phyloP scores from a whole-genome alignment of 2,113 vertebrate species.

The Condylura cristata region DNA sequence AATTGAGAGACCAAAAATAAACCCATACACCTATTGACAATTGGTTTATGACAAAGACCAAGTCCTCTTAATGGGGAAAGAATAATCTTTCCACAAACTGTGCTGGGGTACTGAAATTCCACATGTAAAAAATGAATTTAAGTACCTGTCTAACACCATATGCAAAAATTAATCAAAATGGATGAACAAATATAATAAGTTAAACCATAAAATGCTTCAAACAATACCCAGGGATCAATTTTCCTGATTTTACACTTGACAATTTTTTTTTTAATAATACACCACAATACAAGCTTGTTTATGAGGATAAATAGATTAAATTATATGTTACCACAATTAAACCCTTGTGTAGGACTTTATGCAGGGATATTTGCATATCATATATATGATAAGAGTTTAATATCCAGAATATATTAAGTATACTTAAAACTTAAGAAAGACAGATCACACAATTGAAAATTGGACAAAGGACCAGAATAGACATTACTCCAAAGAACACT shows the following conservation, averaged over 20 bases:
- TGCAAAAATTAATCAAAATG: background rate
- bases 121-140: background rate
- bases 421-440: background rate
- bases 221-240: background rate
- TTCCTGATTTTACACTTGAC: background rate
- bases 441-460: background rate
- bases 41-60: too few species aligned
- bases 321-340: background rate
- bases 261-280: background rate
- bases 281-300: background rate
- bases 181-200: background rate
- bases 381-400: background rate
- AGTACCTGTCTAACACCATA: background rate
- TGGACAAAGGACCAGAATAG: background rate
- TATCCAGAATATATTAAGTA: background rate
- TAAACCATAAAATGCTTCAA: background rate
- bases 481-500: too few species aligned
- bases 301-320: background rate
- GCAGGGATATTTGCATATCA: background rate
- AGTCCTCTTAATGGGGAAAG: too few species aligned
- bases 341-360: background rate
- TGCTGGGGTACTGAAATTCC: background rate
- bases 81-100: background rate
- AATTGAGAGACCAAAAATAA: background rate
- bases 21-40: background rate